These are phyloP conservation scores for Eucriotettix oculatus DNA, from an alignment of 2,888 invertebrate genomes.

Conservation along the genomic window DNA sequence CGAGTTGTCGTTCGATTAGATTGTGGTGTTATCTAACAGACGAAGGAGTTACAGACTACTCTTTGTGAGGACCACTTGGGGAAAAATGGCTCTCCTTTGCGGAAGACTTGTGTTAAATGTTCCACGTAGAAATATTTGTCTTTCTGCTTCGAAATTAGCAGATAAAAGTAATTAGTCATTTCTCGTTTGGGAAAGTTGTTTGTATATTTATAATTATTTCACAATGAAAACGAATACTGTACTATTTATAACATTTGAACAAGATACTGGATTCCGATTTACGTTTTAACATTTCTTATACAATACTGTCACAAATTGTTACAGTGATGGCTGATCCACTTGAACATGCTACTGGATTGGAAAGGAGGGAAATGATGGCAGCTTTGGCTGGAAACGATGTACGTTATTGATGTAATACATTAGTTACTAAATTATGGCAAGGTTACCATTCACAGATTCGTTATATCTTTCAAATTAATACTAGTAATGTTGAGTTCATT, in stretches of 20 bases:
- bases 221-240: not conserved
- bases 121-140: constrained; percentile 9
- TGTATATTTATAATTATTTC: not conserved
- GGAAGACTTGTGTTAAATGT: constrained; percentile 4
- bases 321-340: constrained; percentile 75
- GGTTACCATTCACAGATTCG: too few relatives aligned
- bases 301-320: not conserved
- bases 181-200: not conserved
- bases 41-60: too few relatives aligned
- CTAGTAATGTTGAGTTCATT: too few relatives aligned
- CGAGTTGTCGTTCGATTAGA: too few relatives aligned
- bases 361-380: constrained; percentile 77
- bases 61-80: not conserved
- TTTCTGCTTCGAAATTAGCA: constrained; percentile 5
- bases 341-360: constrained; percentile 86
- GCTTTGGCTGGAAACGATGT: constrained; percentile 72
- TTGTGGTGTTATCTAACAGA: too few relatives aligned
- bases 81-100: constrained; percentile 7
- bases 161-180: constrained; percentile 8
- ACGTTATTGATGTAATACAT: constrained; percentile 16
- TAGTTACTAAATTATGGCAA: too few relatives aligned
- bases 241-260: not conserved
- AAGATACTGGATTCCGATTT: not conserved
- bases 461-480: too few relatives aligned
- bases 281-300: not conserved